Evolutionary conservation across 2,113 vertebrate species (phyloP), one percentile per base, ranked within the genome.

Genomic region (Pygoscelis antarcticus): DNA sequence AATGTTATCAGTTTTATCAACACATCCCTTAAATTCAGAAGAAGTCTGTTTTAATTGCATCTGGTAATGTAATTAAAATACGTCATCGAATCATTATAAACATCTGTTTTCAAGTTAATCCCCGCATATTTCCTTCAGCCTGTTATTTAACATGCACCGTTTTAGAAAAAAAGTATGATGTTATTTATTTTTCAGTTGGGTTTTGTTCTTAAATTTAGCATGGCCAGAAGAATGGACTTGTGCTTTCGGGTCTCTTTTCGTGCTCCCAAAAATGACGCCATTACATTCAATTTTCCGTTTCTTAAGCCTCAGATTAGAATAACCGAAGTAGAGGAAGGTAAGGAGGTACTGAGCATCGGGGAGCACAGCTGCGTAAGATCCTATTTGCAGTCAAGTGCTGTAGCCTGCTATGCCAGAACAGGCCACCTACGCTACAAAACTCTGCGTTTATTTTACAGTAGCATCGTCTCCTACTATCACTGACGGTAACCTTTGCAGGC

Each of bases 1-100:
- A 96, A 97, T 89, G 88, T 95, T 97, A 95, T 96, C 91, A 90
- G 89, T 70, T 95, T 94, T 82, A 97, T 96, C 95, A 97, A 91
- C 54, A 97, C 66, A 93, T 96, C 95, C 95, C 94, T 58, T 93
- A 89, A 84, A 97, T 58, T 65, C 91, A 94, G 93, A 94, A 92
- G 61, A 71, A 81, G 66, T 75, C 92, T 93, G 78, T 49, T 96
- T 85, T 91, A 95, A 90, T 87, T 90, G 80, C 38, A 23, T 71
- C 89, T 97, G 96, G 93, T 70, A 95, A 97, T 96, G 94, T 84
- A 93, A 84, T 97, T 96, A 95, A 80, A 87, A 47, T 68, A 93
- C 40, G 11, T 80, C 80, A 94, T 6, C 3, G 66, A 89, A 66
- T 89, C 58, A 77, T 92, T 96, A 87, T 54, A 94, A 91, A 93